phyloP scores from a whole-genome alignment of 2,888 invertebrate species.

The Cerastis leucographa region DNA sequence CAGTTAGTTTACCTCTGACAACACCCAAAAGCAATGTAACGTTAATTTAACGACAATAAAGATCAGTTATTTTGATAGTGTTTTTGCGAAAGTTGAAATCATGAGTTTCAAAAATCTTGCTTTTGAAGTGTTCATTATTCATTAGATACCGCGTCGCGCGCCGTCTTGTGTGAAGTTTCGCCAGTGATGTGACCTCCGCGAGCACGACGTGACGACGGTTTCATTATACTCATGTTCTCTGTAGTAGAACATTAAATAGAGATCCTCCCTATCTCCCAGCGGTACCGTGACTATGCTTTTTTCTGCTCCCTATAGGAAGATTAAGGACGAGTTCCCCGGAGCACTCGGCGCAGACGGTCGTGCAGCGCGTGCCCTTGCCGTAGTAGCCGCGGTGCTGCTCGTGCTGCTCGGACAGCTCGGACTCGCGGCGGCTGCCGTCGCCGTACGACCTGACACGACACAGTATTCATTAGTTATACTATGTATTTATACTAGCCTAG shows the following conservation, averaged over 20 bases:
- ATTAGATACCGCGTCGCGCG: not conserved
- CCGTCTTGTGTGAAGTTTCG: not conserved
- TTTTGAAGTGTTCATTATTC: not conserved
- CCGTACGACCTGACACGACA: constrained; percentile 64
- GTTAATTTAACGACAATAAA: not conserved
- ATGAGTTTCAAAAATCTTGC: not conserved
- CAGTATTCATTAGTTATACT: constrained; percentile 75
- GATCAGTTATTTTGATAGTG: not conserved
- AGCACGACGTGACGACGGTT: not conserved
- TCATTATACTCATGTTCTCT: too few relatives aligned
- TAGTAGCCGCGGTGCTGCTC: not conserved
- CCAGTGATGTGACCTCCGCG: not conserved
- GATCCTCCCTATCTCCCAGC: not conserved
- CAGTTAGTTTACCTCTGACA: not conserved
- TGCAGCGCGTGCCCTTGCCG: not conserved
- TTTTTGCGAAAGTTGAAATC: not conserved
- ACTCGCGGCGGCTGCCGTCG: constrained; percentile 29
- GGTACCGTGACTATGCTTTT: not conserved
- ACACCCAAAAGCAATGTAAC: not conserved
- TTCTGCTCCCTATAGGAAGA: not conserved
- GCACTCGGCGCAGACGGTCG: constrained; percentile 42
- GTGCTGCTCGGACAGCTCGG: too few relatives aligned
- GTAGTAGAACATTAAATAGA: not conserved
- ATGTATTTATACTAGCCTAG: constrained; percentile 71
- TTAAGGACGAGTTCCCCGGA: constrained; percentile 3